Evolutionary conservation across 2,797 vertebrate species (phyloP).

Genomic region (Rhinophrynus dorsalis): DNA sequence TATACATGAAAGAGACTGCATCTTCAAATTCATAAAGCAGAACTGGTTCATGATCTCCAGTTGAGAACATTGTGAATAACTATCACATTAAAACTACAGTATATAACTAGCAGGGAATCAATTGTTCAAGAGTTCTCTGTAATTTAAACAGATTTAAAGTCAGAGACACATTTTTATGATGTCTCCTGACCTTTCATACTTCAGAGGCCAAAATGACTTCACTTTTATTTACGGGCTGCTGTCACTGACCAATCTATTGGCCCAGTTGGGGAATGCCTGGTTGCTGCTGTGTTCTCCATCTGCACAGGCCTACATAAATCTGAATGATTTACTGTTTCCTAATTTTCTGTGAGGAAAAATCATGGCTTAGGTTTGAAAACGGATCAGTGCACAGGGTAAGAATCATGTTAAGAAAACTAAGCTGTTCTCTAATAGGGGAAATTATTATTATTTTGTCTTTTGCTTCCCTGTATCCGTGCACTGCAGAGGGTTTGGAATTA

Average conservation of each 20-base stretch:
- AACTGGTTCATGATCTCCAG: constrained; percentile 12
- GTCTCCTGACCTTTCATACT: constrained; percentile 39
- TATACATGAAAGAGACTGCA: too few relatives aligned
- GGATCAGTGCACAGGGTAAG: neutral
- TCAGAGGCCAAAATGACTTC: constrained; percentile 23
- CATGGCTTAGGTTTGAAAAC: constrained; percentile 3
- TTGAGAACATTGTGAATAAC: neutral
- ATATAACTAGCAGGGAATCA: constrained; percentile 16
- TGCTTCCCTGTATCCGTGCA: too few relatives aligned
- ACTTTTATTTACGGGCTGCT: constrained; percentile 32
- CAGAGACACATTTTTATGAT: constrained; percentile 31
- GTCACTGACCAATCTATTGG: constrained; percentile 26
- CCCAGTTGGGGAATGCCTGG: constrained; percentile 15
- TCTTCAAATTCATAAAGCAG: neutral
- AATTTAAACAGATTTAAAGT: constrained; percentile 30
- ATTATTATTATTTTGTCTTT: too few relatives aligned
- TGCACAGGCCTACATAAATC: constrained; percentile 26
- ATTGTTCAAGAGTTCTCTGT: constrained; percentile 6
- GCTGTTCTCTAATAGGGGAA: too few relatives aligned
- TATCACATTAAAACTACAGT: constrained; percentile 11
- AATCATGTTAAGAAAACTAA: constrained; percentile 6
- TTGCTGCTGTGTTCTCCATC: constrained; percentile 5
- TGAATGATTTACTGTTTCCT: constrained; percentile 37
- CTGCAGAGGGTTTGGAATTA: too few relatives aligned
- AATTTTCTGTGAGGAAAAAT: constrained; percentile 10